These are phyloP conservation scores for Drosophila ohnishii DNA, from an alignment of 1,140 invertebrate species.

Conservation along the genomic window DNA sequence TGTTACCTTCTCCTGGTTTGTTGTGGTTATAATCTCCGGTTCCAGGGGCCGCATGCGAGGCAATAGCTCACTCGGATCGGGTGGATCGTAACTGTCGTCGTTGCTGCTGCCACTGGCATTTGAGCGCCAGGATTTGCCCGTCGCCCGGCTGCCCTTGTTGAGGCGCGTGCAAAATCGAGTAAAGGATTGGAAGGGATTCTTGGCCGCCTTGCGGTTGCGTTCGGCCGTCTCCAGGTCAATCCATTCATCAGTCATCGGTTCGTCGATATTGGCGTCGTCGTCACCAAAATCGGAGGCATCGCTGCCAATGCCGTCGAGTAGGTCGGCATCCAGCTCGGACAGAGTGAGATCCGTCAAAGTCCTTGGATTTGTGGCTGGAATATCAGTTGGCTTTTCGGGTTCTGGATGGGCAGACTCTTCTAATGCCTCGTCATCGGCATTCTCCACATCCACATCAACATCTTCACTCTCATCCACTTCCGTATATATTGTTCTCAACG, in stretches of 20 bases:
- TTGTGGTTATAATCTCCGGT: not conserved
- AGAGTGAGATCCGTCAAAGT: not conserved
- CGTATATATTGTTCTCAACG: not conserved
- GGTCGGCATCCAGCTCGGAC: conserved; percentile 8
- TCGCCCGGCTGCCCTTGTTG: conserved; percentile 3
- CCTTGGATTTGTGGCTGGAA: not conserved
- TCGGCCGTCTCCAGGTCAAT: conserved; percentile 35
- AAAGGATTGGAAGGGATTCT: conserved; percentile 40
- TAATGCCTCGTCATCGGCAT: not conserved
- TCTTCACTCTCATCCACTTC: not conserved
- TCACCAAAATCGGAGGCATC: conserved; percentile 6
- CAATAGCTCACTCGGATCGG: conserved; percentile 34
- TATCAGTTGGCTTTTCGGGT: too few species aligned
- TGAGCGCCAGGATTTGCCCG: not conserved
- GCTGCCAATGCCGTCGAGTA: conserved; percentile 47
- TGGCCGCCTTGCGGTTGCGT: not conserved
- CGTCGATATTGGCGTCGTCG: not conserved
- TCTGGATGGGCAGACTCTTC: not conserved
- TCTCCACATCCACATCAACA: not conserved
- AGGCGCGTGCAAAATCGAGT: conserved; percentile 35
- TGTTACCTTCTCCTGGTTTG: not conserved
- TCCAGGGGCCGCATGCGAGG: conserved; percentile 26
- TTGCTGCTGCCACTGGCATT: not conserved
- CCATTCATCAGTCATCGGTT: conserved; percentile 33
- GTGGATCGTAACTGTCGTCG: not conserved